These are phyloP conservation scores for Luperina testacea DNA, from an alignment of 2,888 invertebrate species.

Conservation along the genomic window DNA sequence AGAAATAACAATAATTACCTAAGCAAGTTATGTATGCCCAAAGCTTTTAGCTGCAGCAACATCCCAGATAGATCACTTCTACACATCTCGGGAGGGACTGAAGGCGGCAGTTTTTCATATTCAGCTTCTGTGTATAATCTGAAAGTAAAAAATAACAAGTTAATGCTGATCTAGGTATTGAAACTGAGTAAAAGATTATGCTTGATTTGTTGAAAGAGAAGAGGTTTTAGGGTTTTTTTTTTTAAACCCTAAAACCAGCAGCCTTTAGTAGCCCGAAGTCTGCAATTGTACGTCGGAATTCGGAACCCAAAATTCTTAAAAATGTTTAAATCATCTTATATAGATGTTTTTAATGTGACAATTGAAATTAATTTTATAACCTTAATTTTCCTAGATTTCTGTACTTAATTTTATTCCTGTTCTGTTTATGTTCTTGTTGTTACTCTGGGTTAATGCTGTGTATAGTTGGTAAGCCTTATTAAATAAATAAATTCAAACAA, in stretches of 20 bases:
- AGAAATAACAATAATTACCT: slow-evolving; percentile 75
- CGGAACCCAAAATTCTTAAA: not conserved
- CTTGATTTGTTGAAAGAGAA: not conserved
- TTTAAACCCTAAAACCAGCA: too few species aligned
- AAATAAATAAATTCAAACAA: too few species aligned
- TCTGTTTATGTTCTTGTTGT: too few species aligned
- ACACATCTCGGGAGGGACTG: slow-evolving; percentile 97
- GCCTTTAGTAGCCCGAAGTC: not conserved
- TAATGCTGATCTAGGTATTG: not conserved
- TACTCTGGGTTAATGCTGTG: too few species aligned
- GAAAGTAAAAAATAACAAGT: not conserved
- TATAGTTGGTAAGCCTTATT: too few species aligned
- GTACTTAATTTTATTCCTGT: too few species aligned
- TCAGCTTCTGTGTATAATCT: slow-evolving; percentile 93
- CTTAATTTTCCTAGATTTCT: not conserved
- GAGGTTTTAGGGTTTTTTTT: not conserved
- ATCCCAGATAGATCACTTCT: slow-evolving; percentile 96
- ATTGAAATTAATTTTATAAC: not conserved
- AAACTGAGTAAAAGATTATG: not conserved
- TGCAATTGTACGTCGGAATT: not conserved
- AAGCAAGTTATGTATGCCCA: slow-evolving; percentile 97
- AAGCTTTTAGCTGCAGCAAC: slow-evolving; percentile 96
- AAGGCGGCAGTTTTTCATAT: slow-evolving; percentile 92
- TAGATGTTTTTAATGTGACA: not conserved
- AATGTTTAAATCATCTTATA: not conserved